These are phyloP conservation scores for Crambe crambe DNA, from an alignment of 37 sponge, comb jelly and placozoan species.

Conservation along the genomic window DNA sequence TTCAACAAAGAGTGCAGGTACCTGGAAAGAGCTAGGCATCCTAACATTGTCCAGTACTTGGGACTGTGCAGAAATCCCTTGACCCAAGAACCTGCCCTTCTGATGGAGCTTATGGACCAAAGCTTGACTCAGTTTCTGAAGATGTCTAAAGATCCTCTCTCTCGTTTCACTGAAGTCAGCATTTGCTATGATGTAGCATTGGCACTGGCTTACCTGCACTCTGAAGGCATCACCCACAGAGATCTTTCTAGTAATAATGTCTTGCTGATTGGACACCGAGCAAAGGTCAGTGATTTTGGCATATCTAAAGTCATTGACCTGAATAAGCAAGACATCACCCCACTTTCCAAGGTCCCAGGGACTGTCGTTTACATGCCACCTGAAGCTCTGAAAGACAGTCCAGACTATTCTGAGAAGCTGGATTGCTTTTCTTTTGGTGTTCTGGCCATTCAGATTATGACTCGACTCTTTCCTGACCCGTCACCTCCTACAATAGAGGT, in stretches of 20 bases:
- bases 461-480: constrained; percentile 14
- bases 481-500: not conserved
- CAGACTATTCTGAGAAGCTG: constrained; percentile 12
- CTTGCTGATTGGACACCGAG: constrained; percentile 9
- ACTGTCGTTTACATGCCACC: constrained; percentile 33
- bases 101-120: constrained; percentile 34
- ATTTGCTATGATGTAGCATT: constrained; percentile 19
- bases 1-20: constrained; percentile 1
- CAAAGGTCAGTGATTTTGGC: constrained; percentile 52
- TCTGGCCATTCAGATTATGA: constrained; percentile 16
- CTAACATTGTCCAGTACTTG: constrained; percentile 15
- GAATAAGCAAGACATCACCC: not conserved
- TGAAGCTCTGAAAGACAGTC: constrained; percentile 19
- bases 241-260: constrained; percentile 48
- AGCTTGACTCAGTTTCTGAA: constrained; percentile 14
- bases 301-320: not conserved
- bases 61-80: not conserved
- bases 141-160: not conserved
- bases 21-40: not conserved
- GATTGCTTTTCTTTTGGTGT: constrained; percentile 45
- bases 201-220: constrained; percentile 34
- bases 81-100: not conserved
- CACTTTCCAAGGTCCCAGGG: constrained; percentile 12
- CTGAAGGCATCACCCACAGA: constrained; percentile 25
- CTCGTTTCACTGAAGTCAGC: not conserved